Base-by-base conservation (phyloP, 2,797 vertebrate genomes). In the Poecilia wingei region DNA sequence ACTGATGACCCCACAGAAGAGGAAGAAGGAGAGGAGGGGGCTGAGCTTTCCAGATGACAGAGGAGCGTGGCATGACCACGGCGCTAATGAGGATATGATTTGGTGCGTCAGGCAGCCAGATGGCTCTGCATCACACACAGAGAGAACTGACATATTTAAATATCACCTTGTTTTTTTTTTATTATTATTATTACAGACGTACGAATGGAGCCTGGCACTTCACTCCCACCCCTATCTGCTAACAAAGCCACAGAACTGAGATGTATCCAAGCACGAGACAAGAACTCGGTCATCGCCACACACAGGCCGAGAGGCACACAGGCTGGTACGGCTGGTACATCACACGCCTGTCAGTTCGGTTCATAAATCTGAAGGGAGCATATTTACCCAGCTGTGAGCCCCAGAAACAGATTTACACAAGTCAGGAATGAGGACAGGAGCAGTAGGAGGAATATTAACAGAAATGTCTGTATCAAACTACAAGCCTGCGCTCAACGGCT, bases 201-300 rank as follows among this genome's bases (percentile, higher is more conserved):
- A 85, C 83, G 94, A 89, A 86, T 85, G 85, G 88, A 94, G 88
- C 83, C 47, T 90, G 93, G 92, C 92, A 94, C 89, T 95, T 78
- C 76, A 69, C 91, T 82, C 87, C 91, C 89, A 79, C 80, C 75
- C 66, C 79, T 75, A 46, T 79, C 72, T 41, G 81, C 69, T 72
- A 61, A 72, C 88, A 51, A 70, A 79, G 80, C 70, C 75, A 78
- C 70, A 79, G 55, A 66, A 88, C 82, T 28, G 71, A 91, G 84
- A 79, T 59, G 69, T 87, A 86, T 59, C 47, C 83, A 20, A 78
- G 74, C 78, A 55, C 6, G 75, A 88, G 77, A 79, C 74, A 18
- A 69, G 85, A 33, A 70, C 81, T 93, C 85, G 66, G 64, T 90
- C 85, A 81, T 9, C 55, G 41, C 75, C 2, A 55, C 76, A 81